Evolutionary conservation across 2,113 vertebrate genomes (phyloP), one percentile per base, ranked within the genome.

Genomic region (Motacilla tschutschensis): DNA sequence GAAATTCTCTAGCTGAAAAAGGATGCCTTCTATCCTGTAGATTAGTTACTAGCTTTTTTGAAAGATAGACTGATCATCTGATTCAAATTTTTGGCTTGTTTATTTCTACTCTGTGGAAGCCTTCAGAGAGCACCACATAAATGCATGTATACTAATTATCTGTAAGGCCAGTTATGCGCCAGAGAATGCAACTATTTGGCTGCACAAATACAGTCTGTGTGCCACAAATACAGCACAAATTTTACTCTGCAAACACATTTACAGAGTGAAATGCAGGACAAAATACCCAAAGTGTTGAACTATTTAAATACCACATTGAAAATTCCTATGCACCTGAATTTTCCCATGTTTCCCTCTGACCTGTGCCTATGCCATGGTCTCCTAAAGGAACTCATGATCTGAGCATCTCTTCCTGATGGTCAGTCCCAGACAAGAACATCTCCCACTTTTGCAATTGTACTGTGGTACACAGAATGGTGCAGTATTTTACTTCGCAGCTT

Each of bases 61-160:
- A 77, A 81, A 55, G 22, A 60, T 4, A 53, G 7, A 28, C 2
- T 38, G 14, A 57, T 65, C 64, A 54, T n/a, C 29, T 46, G 17
- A 77, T 64, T 62, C 35, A 78, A 87, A 54, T 46, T 71, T 57
- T 3, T 67, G 31, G 33, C 7, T 74, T 48, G 12, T 24, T 50
- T 65, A 55, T 33, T 75, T 67, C 46, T 10, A 25, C 8, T 57
- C 20, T 19, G 28, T 57, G 26, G n/a, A 87, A 77, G 22, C 22
- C 66, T 87, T 70, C 35, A 74, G 12, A 73, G 3, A 44, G 9
- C 28, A 82, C 5, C 33, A 73, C 21, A 73, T 4, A 73, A 73
- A 58, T 4, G 0, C 14, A 79, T 20, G 14, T 8, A 18, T 2
- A 38, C 8, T 17, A n/a, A 16, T 3, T 33, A 9, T 26, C 21